phyloP scores from a whole-genome alignment of 2,888 invertebrate species.

The Muschampia plurimacula region DNA sequence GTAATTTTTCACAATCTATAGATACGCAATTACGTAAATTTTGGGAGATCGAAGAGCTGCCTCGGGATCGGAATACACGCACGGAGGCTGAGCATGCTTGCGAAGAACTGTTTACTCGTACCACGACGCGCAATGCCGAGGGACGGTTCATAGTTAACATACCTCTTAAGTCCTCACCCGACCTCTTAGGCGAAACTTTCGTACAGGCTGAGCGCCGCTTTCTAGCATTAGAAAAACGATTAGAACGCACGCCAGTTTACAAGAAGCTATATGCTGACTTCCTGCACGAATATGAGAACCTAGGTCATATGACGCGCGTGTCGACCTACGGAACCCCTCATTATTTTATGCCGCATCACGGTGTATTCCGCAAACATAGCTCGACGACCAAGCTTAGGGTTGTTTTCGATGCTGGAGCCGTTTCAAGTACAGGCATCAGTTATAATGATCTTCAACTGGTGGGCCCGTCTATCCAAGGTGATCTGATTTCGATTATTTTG shows the following conservation, averaged over 20 bases:
- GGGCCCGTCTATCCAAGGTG: constrained; percentile 41
- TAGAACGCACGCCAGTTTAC: neutral
- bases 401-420: constrained; percentile 20
- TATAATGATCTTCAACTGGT: constrained; percentile 45
- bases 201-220: constrained; percentile 14
- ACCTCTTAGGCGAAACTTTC: constrained; percentile 13
- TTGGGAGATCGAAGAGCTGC: constrained; percentile 46
- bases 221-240: constrained; percentile 9
- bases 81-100: constrained; percentile 8
- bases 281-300: constrained; percentile 8
- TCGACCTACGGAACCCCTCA: constrained; percentile 7
- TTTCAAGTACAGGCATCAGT: constrained; percentile 2
- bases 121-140: neutral
- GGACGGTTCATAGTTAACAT: constrained; percentile 10
- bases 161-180: constrained; percentile 16
- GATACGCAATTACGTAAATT: constrained; percentile 42
- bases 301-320: constrained; percentile 22
- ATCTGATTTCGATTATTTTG: constrained; percentile 42
- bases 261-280: constrained; percentile 16
- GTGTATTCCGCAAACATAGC: constrained; percentile 3
- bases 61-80: neutral
- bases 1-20: constrained; percentile 41
- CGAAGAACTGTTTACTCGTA: neutral
- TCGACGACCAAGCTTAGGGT: constrained; percentile 2
- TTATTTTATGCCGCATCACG: constrained; percentile 9